phyloP scores from a whole-genome alignment of 92 coral and sea anemone species.

The Zoanthus solanderi region DNA sequence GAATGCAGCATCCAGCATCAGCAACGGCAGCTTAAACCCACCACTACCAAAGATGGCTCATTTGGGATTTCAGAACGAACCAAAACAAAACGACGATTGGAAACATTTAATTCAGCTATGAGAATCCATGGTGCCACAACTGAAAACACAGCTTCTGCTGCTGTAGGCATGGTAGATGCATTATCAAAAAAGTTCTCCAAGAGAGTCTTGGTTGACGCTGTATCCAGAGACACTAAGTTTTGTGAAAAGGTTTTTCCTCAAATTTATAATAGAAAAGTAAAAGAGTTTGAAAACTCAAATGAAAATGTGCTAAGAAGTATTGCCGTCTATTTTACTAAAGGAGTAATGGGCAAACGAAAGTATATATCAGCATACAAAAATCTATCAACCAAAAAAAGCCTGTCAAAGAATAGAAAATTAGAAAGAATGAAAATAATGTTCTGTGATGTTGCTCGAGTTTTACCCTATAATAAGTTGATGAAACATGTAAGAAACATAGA shows the following conservation, averaged over 20 bases:
- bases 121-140: conserved; percentile 61
- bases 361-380: conserved; percentile 33
- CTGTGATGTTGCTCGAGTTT: conserved; percentile 21
- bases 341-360: conserved; percentile 60
- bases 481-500: conserved; percentile 41
- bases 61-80: conserved; percentile 21
- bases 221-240: not conserved
- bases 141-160: conserved; percentile 42
- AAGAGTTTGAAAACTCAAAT: conserved; percentile 49
- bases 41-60: conserved; percentile 42
- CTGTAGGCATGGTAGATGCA: conserved; percentile 58
- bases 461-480: conserved; percentile 51
- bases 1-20: conserved; percentile 55
- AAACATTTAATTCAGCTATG: conserved; percentile 49
- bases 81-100: conserved; percentile 47
- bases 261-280: conserved; percentile 3
- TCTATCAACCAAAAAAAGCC: not conserved
- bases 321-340: conserved; percentile 47
- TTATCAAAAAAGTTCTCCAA: conserved; percentile 22
- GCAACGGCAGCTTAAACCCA: conserved; percentile 45
- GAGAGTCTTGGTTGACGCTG: conserved; percentile 1
- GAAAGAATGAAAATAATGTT: not conserved
- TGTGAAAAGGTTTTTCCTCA: conserved; percentile 45
- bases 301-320: conserved; percentile 54
- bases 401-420: conserved; percentile 8